Base-by-base conservation (phyloP, 92 coral and sea anemone species). In the Pocillopora meandrina region DNA sequence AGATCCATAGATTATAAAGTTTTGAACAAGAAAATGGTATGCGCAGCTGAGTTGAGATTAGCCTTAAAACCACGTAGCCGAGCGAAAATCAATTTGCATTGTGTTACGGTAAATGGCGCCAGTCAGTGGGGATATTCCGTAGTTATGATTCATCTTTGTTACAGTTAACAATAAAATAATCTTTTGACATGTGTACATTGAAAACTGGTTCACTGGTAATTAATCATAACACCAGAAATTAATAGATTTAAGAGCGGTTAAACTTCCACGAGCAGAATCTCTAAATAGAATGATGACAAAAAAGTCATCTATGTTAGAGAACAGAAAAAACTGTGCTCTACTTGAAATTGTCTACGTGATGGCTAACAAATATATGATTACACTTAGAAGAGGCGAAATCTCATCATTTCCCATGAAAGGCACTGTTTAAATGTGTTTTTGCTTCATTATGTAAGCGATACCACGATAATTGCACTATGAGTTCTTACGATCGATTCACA, bases 381-480 rank as follows among this genome's bases (percentile, higher is more conserved):
- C 33, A 70, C 56, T 60, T 15, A 59, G 5, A 71, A 65, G 42
- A 68, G 61, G 59, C 23, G 49, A 81, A 81, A 81, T 71, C 85
- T 18, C 64, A 81, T 81, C 77, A 71, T 71, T 3, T 81, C 60
- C 78, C 71, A 81, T 81, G 59, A 81, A 81, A 81, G 77, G 77
- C 61, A 58, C 69, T 81, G 85, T 70, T 60, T 81, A 60, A 81
- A 59, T 81, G 35, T 72, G 75, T 12, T 81, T 82, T 73, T 64
- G 80, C 86, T 63, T 31, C 47, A 83, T 83, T 83, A 73, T 73
- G 86, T 83, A 83, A 83, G 86, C 86, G 86, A 83, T 83, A 83
- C 21, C 74, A n/a, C 3, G 80, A 64, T 62, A 83, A 83, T 83
- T 74, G 17, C 74, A 74, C 64, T 11, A 12, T 12, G 64, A 61